Percentiles rank a stretch among this genome's conserved stretches.
Conservation (phyloP, 2,888 invertebrate species). For the Hemicrepidius hirtus region DNA sequence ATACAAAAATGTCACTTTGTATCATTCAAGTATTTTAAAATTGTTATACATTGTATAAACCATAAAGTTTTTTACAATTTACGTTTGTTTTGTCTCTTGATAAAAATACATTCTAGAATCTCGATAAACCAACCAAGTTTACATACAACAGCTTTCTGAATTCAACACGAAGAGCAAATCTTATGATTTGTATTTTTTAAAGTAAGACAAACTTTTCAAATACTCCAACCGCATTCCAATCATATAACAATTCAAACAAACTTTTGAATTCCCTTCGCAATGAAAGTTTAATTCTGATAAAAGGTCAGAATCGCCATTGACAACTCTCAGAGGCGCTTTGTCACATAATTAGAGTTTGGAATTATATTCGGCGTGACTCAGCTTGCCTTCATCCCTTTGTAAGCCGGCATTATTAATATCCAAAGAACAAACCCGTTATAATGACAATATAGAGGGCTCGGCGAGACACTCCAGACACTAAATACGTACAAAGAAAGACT, state of each 20-base stretch:
- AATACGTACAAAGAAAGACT: background rate
- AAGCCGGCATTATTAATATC: slow-evolving; percentile 8
- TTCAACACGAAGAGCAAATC: no score
- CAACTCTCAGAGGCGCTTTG: slow-evolving; percentile 11
- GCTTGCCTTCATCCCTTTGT: slow-evolving; percentile 18
- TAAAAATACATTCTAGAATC: no score
- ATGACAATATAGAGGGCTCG: slow-evolving; percentile 3
- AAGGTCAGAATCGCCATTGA: slow-evolving; percentile 18
- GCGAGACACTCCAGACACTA: background rate
- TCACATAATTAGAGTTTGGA: slow-evolving; percentile 22
- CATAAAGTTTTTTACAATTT: no score
- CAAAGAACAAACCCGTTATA: slow-evolving; percentile 1
- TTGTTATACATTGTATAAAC: no score
- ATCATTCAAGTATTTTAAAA: no score
- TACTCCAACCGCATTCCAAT: background rate
- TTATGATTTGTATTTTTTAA: no score
- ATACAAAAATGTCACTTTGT: background rate
- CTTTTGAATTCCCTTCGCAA: background rate
- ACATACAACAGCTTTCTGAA: no score
- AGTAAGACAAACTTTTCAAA: background rate
- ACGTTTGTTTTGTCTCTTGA: no score
- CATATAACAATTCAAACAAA: slow-evolving; percentile 1
- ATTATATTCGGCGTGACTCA: slow-evolving; percentile 23
- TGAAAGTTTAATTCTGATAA: slow-evolving; percentile 21
- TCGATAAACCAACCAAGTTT: no score